Percentiles rank a stretch among this genome's conserved stretches.
These are phyloP conservation scores for Eurystomus gularis DNA, from an alignment of 2,113 vertebrate species.

Conservation along the genomic window DNA sequence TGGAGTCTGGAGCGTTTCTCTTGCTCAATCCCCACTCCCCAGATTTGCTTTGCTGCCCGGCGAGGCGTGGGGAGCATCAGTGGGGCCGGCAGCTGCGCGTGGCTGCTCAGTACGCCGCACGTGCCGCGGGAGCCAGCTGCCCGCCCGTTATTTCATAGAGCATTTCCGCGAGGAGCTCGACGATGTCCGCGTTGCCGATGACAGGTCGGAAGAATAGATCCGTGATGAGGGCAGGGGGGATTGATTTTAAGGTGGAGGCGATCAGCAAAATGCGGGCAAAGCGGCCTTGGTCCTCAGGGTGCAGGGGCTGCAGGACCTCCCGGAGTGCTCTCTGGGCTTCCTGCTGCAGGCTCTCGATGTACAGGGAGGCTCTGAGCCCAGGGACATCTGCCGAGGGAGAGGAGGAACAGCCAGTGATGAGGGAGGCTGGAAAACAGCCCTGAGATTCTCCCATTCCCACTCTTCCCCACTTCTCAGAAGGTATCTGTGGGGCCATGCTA, in stretches of 20 bases:
- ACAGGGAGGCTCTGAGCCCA: constrained; percentile 75
- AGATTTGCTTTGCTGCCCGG: accelerated
- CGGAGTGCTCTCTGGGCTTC: constrained; percentile 86
- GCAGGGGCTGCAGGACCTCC: constrained; percentile 81
- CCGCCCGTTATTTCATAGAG: constrained; percentile 67
- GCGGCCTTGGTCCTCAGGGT: constrained; percentile 74
- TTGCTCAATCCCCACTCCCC: accelerated
- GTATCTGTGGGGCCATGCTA: accelerated
- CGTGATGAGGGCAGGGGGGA: constrained; percentile 80
- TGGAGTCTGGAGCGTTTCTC: background rate
- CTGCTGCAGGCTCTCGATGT: constrained; percentile 83
- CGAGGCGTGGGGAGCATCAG: accelerated
- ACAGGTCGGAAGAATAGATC: constrained; percentile 91
- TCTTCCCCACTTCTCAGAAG: background rate
- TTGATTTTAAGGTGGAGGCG: constrained; percentile 79
- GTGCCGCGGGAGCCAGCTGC: background rate
- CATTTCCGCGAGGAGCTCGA: constrained; percentile 84
- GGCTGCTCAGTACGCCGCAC: accelerated
- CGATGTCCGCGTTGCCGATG: constrained; percentile 82
- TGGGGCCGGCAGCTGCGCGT: accelerated
- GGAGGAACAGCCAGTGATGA: background rate
- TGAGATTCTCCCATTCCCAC: background rate
- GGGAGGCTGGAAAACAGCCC: background rate
- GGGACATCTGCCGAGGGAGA: constrained; percentile 77
- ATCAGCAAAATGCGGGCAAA: constrained; percentile 81